These are phyloP conservation scores for Mamestra brassicae DNA, from an alignment of 2,888 invertebrate species.

Conservation along the genomic window DNA sequence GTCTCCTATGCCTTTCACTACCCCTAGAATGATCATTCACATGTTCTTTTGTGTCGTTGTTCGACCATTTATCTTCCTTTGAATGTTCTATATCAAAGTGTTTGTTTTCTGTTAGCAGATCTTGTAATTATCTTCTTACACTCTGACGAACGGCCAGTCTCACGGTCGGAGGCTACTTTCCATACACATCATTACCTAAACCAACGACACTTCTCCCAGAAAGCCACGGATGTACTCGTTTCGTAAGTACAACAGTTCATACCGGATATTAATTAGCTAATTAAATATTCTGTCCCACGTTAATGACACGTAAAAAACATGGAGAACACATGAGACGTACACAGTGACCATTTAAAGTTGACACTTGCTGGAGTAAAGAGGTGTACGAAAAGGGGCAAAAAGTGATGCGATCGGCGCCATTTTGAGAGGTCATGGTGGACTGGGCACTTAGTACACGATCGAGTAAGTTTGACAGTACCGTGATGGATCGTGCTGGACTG, in stretches of 20 bases:
- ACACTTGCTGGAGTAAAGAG: not conserved
- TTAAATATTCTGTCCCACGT: conserved; percentile 73
- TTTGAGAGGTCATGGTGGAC: conserved; percentile 14
- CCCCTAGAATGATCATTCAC: too few species aligned
- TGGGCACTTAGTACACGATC: conserved; percentile 68
- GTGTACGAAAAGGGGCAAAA: not conserved
- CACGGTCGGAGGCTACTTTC: conserved; percentile 29
- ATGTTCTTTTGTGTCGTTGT: not conserved
- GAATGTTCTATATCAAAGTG: not conserved
- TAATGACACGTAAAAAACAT: conserved; percentile 71
- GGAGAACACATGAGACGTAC: conserved; percentile 64
- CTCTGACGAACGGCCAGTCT: not conserved
- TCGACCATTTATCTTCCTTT: not conserved
- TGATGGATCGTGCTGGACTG: conserved; percentile 80
- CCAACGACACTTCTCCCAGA: conserved; percentile 27
- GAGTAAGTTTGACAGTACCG: conserved; percentile 77
- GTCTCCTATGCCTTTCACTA: too few species aligned
- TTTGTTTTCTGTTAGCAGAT: not conserved
- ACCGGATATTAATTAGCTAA: conserved; percentile 72
- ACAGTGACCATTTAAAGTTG: conserved; percentile 1
- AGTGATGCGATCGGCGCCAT: conserved; percentile 9
- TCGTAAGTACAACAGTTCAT: conserved; percentile 50
- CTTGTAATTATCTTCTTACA: not conserved
- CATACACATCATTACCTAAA: conserved; percentile 34
- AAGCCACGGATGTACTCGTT: conserved; percentile 54